Percentiles rank a stretch among this genome's conserved stretches.
Evolutionary conservation across 2,113 vertebrate species (phyloP).

Genomic region (Clarias gariepinus): DNA sequence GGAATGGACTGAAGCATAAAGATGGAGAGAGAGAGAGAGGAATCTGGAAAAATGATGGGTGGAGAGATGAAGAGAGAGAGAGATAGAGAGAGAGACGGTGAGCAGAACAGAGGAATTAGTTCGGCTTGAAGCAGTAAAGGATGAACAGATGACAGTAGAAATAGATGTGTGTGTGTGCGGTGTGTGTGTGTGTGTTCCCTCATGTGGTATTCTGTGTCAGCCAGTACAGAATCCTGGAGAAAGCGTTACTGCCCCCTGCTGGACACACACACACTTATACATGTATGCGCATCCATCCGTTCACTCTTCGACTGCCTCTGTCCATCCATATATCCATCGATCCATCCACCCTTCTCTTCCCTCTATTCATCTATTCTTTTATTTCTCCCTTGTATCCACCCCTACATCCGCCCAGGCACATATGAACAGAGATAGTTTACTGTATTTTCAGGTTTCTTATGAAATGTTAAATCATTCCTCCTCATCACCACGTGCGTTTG

Average conservation of each 20-base stretch:
- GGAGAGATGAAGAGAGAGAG: not conserved
- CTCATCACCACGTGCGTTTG: not conserved
- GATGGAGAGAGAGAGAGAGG: not conserved
- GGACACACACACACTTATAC: slow-evolving; percentile 7
- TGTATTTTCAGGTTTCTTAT: not conserved
- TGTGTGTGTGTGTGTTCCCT: not conserved
- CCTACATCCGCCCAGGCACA: not conserved
- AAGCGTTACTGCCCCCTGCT: not conserved
- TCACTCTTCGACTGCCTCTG: not conserved
- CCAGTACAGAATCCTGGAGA: not conserved
- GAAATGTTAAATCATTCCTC: not conserved
- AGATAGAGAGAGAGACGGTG: not conserved
- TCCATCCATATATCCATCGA: not conserved
- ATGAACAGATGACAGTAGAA: not conserved
- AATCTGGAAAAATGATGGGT: not conserved
- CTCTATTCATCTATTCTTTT: not conserved
- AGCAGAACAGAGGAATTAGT: not conserved
- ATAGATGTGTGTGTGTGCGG: not conserved
- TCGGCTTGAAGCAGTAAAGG: not conserved
- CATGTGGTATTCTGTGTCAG: not conserved
- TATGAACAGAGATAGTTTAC: not conserved
- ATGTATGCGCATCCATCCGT: too few species aligned
- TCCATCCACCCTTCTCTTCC: not conserved
- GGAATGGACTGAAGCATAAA: slow-evolving; percentile 27
- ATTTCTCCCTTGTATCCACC: not conserved